phyloP scores from a whole-genome alignment of 2,888 invertebrate genomes.

The Lamellibrachia columna region DNA sequence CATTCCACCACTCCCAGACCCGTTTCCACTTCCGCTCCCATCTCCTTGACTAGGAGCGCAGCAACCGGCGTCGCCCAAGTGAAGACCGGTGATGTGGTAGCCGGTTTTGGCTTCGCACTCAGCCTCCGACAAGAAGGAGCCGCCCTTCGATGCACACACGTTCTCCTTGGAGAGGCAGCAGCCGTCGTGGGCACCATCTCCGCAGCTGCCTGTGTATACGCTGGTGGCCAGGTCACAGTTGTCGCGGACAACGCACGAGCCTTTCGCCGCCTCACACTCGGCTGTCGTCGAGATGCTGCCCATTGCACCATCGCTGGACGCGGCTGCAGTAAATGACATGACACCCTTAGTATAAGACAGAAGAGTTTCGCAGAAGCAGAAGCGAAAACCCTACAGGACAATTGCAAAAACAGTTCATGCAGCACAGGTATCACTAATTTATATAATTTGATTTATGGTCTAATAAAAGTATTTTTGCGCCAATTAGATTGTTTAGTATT shows the following conservation, averaged over 20 bases:
- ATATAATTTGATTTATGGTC: no score
- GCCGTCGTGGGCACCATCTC: background rate
- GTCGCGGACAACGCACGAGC: background rate
- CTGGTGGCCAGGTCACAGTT: background rate
- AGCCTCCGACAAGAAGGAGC: background rate
- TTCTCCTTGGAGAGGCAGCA: background rate
- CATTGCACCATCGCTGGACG: background rate
- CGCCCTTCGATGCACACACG: background rate
- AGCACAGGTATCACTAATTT: no score
- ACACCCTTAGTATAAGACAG: background rate
- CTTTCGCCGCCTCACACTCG: background rate
- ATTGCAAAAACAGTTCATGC: no score
- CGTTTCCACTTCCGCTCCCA: background rate
- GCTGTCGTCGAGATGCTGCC: background rate
- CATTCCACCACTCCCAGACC: background rate
- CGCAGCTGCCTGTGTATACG: background rate
- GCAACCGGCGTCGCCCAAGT: background rate
- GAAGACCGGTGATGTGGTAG: slow-evolving; percentile 3
- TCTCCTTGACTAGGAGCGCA: background rate
- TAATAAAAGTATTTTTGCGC: no score
- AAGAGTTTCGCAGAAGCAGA: no score
- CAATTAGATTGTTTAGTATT: no score
- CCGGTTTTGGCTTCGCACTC: slow-evolving; percentile 1
- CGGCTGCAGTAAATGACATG: background rate
- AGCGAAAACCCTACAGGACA: no score